A percentile compares a stretch with the other conserved stretches of the same genome.
Evolutionary conservation across 2,888 invertebrate species (phyloP).

Genomic region (Xestoiulus laeticollis): DNA sequence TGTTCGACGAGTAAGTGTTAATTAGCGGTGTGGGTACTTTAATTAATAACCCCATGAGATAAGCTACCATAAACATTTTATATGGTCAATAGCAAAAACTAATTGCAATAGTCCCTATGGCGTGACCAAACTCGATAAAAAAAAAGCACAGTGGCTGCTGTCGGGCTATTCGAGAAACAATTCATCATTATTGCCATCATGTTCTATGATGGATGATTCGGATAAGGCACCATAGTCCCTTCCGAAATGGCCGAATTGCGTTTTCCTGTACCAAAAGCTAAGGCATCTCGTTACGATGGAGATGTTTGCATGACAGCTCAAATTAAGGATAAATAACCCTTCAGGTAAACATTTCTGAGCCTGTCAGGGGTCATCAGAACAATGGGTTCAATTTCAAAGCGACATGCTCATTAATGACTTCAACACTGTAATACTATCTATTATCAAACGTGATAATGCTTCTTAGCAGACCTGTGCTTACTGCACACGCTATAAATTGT

Average conservation of each 20-base stretch:
- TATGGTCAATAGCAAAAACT: background rate
- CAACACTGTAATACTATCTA: background rate
- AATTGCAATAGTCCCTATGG: background rate
- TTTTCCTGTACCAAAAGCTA: background rate
- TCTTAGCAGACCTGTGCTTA: too few relatives aligned
- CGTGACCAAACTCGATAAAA: background rate
- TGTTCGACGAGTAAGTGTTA: background rate
- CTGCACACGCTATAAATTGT: too few relatives aligned
- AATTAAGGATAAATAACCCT: background rate
- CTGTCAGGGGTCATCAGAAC: background rate
- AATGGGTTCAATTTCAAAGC: background rate
- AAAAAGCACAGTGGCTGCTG: background rate
- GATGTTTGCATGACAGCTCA: constrained; percentile 19
- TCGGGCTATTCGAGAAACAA: constrained; percentile 3
- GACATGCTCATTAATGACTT: background rate
- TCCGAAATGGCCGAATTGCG: background rate
- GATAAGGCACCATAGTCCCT: background rate
- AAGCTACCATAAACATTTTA: background rate
- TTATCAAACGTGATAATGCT: too few relatives aligned
- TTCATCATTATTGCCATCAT: background rate
- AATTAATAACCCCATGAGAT: too few relatives aligned
- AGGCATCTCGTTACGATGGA: background rate
- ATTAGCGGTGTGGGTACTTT: background rate
- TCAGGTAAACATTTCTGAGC: background rate
- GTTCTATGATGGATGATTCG: background rate